These are phyloP conservation scores for Pogonomyrmex barbatus DNA, from an alignment of 1,140 invertebrate species.

Conservation along the genomic window DNA sequence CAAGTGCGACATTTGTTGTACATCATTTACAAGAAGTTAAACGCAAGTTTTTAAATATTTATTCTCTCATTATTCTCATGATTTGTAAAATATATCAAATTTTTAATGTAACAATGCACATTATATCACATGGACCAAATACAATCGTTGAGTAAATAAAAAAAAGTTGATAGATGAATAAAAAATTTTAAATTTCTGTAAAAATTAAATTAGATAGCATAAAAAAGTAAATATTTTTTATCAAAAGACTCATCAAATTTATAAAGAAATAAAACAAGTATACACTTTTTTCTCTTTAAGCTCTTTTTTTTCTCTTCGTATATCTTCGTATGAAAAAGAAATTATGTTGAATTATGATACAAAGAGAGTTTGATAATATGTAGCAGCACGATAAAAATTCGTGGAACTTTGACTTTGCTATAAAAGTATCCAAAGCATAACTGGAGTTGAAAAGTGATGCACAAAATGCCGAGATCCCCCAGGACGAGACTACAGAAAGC, in stretches of 20 bases:
- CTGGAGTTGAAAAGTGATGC: conserved; percentile 41
- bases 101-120: not conserved
- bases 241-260: not conserved
- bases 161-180: not conserved
- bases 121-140: not conserved
- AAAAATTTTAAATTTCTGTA: not conserved
- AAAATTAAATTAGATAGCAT: not conserved
- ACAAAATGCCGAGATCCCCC: conserved; percentile 43
- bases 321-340: not conserved
- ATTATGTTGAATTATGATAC: conserved; percentile 21
- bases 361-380: conserved; percentile 42
- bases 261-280: not conserved
- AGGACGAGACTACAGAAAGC: conserved; percentile 23
- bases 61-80: conserved; percentile 8
- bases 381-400: conserved; percentile 39
- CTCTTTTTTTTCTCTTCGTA: not conserved
- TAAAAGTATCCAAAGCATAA: conserved; percentile 50
- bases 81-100: not conserved
- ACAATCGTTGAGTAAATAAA: not conserved
- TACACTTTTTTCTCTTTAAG: not conserved
- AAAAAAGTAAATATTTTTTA: not conserved
- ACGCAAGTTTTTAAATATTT: conserved; percentile 34
- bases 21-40: not conserved
- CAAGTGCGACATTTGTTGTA: not conserved
- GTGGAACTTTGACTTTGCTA: conserved; percentile 37